Conservation (phyloP, 2,797 vertebrate genomes). For the Clarias fuscus region DNA sequence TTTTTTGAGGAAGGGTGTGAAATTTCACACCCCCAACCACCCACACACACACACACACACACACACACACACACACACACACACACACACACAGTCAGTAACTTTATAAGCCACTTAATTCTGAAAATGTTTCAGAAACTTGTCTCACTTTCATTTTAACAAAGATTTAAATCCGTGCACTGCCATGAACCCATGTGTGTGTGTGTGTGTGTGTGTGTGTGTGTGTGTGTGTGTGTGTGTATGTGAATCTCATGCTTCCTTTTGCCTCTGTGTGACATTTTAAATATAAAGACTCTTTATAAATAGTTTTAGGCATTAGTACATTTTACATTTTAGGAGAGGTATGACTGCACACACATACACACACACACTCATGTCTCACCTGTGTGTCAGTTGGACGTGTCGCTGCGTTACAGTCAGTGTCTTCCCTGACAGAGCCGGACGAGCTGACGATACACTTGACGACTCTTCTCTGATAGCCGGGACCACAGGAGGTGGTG, state of each 20-base stretch:
- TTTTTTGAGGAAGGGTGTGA: not conserved
- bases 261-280: not conserved
- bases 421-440: constrained; percentile 88
- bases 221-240: not conserved
- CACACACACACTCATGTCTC: constrained; percentile 41
- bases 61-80: not conserved
- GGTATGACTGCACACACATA: not conserved
- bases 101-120: constrained; percentile 13
- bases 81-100: not conserved
- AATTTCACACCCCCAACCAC: not conserved
- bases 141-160: not conserved
- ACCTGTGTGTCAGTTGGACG: constrained; percentile 93
- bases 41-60: too few relatives aligned
- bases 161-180: not conserved
- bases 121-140: not conserved
- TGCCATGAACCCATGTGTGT: not conserved
- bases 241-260: not conserved
- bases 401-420: constrained; percentile 91
- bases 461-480: constrained; percentile 94
- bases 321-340: not conserved
- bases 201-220: constrained; percentile 13
- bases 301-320: not conserved
- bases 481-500: constrained; percentile 90
- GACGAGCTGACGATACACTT: constrained; percentile 91
- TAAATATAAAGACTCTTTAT: not conserved